Percentiles rank a stretch among this genome's conserved stretches.
phyloP scores from a whole-genome alignment of 2,797 vertebrate species.

The Cuculus canorus region DNA sequence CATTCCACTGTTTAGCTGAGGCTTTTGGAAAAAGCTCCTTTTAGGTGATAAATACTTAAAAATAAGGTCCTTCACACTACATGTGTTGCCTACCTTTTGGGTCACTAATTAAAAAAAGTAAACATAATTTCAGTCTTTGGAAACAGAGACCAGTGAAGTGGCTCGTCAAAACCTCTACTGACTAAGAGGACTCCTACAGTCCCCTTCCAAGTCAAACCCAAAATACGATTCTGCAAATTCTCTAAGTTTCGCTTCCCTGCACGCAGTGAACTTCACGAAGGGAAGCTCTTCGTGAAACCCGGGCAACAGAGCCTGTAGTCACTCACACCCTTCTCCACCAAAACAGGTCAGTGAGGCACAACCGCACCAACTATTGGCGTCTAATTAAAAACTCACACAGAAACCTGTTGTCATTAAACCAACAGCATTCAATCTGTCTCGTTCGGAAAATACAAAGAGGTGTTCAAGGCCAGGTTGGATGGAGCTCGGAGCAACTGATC shows the following conservation, averaged over 20 bases:
- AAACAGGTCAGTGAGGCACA: neutral
- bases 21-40: neutral
- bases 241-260: neutral
- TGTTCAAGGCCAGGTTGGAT: too few relatives aligned
- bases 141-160: neutral
- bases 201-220: too few relatives aligned
- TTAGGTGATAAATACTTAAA: neutral
- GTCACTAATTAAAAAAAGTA: neutral
- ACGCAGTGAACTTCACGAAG: neutral
- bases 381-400: neutral
- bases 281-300: neutral
- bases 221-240: neutral
- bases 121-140: neutral
- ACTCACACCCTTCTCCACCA: neutral
- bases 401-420: neutral
- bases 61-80: neutral
- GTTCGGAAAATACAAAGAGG: neutral
- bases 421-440: neutral
- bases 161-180: neutral
- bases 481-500: too few relatives aligned
- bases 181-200: neutral
- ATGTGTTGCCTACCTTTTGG: neutral
- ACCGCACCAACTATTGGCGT: fast-evolving
- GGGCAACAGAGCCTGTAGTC: neutral
- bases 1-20: neutral